Evolutionary conservation across 2,113 vertebrate genomes (phyloP).

Genomic region (Scolopax mira): DNA sequence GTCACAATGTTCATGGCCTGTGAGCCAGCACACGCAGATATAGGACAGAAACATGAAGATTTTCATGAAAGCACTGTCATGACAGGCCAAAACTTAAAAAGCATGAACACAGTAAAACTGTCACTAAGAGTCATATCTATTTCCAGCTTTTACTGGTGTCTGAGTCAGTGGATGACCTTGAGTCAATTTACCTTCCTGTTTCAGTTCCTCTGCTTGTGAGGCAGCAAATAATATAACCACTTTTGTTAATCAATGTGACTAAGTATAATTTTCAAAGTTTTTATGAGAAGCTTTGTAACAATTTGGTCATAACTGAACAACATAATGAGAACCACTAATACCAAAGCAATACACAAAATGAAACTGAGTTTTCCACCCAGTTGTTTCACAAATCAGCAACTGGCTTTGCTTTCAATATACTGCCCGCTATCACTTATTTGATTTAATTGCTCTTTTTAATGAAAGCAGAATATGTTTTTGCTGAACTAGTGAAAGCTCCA

Average conservation of each 20-base stretch:
- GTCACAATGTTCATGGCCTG: constrained; percentile 99
- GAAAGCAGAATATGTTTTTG: neutral
- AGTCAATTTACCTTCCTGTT: neutral
- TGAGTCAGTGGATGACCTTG: neutral
- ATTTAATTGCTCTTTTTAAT: neutral
- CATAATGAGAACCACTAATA: neutral
- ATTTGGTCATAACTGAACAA: neutral
- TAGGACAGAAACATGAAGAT: neutral
- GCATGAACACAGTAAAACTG: neutral
- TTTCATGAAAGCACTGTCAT: neutral
- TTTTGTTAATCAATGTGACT: neutral
- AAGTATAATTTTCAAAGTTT: neutral
- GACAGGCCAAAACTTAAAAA: neutral
- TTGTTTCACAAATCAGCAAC: neutral
- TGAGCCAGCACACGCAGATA: neutral
- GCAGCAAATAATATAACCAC: neutral
- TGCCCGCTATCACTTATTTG: neutral
- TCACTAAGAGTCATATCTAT: neutral
- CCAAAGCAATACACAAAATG: neutral
- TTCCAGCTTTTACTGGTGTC: neutral
- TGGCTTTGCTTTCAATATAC: neutral
- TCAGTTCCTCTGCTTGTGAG: constrained; percentile 15
- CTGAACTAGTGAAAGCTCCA: neutral
- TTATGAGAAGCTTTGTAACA: neutral
- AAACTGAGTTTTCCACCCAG: neutral